Conservation (phyloP, 2,888 invertebrate species). For the Dexiosoma caninum region DNA sequence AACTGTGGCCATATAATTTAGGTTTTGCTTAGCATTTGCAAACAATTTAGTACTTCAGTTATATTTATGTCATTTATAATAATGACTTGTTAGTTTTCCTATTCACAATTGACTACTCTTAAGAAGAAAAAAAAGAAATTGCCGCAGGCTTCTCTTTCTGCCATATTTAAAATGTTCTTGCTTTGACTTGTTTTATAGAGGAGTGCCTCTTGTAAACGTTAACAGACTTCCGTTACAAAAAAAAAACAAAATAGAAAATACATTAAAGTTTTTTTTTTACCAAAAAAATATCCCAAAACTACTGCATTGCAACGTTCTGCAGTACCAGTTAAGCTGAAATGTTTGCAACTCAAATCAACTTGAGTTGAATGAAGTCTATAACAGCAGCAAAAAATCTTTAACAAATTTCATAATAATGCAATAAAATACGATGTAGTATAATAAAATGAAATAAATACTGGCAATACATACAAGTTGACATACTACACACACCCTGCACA, state of each 20-base stretch:
- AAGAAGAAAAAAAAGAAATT: too few relatives aligned
- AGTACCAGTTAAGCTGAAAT: neutral
- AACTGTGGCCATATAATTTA: neutral
- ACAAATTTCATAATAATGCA: slow-evolving; percentile 51
- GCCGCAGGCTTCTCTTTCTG: neutral
- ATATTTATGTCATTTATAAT: slow-evolving; percentile 22
- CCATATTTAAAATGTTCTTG: neutral
- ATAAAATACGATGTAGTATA: slow-evolving; percentile 29
- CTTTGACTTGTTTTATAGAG: neutral
- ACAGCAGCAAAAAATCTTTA: slow-evolving; percentile 21
- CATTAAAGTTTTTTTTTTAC: neutral
- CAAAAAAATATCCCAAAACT: slow-evolving; percentile 32
- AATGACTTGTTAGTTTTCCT: slow-evolving; percentile 3
- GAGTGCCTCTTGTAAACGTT: slow-evolving; percentile 1
- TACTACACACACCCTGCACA: neutral
- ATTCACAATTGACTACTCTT: slow-evolving; percentile 23
- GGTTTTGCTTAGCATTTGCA: neutral
- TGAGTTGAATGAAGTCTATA: slow-evolving; percentile 18
- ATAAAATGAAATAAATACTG: slow-evolving; percentile 24
- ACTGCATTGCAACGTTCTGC: slow-evolving; percentile 55
- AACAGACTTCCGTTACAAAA: slow-evolving; percentile 43
- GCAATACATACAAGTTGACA: slow-evolving; percentile 54
- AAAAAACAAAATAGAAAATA: neutral
- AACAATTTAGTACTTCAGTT: neutral
- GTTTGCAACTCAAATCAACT: slow-evolving; percentile 19